Percentiles rank a stretch among this genome's conserved stretches.
Conservation (phyloP, 1,140 invertebrate genomes). For the Bombus polaris region DNA sequence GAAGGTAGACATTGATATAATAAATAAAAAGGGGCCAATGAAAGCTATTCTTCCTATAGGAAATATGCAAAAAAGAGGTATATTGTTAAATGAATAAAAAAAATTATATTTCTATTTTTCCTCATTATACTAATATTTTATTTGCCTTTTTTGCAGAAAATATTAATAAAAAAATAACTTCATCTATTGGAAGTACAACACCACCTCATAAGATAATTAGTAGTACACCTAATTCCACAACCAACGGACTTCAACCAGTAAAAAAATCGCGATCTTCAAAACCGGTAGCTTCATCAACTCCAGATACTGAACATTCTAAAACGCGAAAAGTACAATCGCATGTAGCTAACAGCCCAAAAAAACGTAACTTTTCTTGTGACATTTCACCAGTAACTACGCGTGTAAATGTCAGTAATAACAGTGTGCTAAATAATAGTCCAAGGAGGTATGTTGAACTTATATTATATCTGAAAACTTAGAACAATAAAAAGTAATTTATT, state of each 20-base stretch:
- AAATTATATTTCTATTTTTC: slow-evolving; percentile 10
- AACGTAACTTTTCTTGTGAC: slow-evolving; percentile 66
- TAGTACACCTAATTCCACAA: slow-evolving; percentile 72
- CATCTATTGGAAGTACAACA: slow-evolving; percentile 25
- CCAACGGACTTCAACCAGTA: neutral
- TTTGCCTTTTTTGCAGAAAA: slow-evolving; percentile 50
- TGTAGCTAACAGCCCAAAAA: slow-evolving; percentile 40
- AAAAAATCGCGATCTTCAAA: slow-evolving; percentile 65
- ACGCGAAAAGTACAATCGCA: neutral
- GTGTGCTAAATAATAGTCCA: slow-evolving; percentile 66
- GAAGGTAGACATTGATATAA: slow-evolving; percentile 58
- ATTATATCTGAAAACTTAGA: neutral
- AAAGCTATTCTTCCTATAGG: slow-evolving; percentile 78
- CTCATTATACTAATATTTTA: neutral
- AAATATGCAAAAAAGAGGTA: slow-evolving; percentile 76
- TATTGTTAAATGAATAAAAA: slow-evolving; percentile 30
- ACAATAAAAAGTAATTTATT: neutral
- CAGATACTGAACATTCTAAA: slow-evolving; percentile 58
- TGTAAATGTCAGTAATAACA: slow-evolving; percentile 67
- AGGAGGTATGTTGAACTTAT: slow-evolving; percentile 52
- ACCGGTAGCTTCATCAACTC: slow-evolving; percentile 76
- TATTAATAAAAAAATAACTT: slow-evolving; percentile 10
- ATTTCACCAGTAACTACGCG: slow-evolving; percentile 76
- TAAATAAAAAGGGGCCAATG: slow-evolving; percentile 76
- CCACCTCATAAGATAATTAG: slow-evolving; percentile 67